Percentiles rank a stretch among this genome's conserved stretches.
Evolutionary conservation across 1,140 invertebrate genomes (phyloP).

Genomic region (Meloidogyne floridensis): DNA sequence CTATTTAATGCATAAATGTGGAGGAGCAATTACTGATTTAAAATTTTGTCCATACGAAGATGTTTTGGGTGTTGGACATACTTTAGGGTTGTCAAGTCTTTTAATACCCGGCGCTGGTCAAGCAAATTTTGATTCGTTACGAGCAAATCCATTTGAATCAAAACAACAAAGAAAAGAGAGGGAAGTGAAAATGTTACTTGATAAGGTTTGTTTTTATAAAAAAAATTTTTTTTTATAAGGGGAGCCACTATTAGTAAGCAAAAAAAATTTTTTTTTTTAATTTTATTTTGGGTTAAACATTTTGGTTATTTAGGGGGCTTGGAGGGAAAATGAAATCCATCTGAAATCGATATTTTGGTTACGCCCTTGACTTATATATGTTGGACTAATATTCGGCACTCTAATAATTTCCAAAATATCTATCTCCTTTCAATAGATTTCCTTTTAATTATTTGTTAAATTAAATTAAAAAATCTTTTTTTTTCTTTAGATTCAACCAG

Average conservation of each 20-base stretch:
- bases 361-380: too few relatives aligned
- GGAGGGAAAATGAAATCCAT: too few relatives aligned
- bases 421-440: too few relatives aligned
- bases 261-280: too few relatives aligned
- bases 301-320: too few relatives aligned
- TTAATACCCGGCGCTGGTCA: constrained; percentile 88
- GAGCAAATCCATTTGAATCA: constrained; percentile 93
- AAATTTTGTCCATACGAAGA: constrained; percentile 97
- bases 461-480: constrained; percentile 38
- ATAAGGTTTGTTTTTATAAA: constrained; percentile 72
- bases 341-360: too few relatives aligned
- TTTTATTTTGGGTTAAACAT: too few relatives aligned
- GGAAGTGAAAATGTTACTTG: constrained; percentile 92
- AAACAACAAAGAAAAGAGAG: constrained; percentile 85
- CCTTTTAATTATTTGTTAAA: too few relatives aligned
- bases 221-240: constrained; percentile 73
- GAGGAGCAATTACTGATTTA: constrained; percentile 74
- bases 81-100: constrained; percentile 82
- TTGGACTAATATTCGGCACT: too few relatives aligned
- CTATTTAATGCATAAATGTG: constrained; percentile 80
- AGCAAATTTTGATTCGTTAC: constrained; percentile 91
- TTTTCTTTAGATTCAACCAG: constrained; percentile 76
- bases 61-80: constrained; percentile 85
- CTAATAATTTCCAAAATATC: too few relatives aligned
- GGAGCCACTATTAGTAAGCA: too few relatives aligned